Evolutionary conservation across 1,140 invertebrate genomes (phyloP).

Genomic region (Tachypleus tridentatus): DNA sequence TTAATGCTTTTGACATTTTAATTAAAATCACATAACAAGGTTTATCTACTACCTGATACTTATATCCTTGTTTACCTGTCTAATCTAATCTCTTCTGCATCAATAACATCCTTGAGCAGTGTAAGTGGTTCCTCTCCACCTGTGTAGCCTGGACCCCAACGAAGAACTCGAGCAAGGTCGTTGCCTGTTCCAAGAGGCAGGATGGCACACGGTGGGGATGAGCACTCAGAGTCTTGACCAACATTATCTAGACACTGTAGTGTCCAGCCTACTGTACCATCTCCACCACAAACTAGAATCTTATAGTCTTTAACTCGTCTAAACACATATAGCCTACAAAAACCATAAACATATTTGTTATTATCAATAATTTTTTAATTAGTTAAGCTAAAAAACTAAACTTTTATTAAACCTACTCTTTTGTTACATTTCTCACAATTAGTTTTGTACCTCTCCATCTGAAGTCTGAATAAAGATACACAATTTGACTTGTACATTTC

Average conservation of each 20-base stretch:
- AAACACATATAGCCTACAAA: slow-evolving; percentile 86
- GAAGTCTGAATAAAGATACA: no score
- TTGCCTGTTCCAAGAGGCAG: slow-evolving; percentile 96
- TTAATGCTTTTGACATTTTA: no score
- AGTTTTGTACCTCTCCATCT: no score
- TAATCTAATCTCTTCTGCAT: slow-evolving; percentile 94
- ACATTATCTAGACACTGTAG: slow-evolving; percentile 97
- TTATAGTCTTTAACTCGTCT: slow-evolving; percentile 96
- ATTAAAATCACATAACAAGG: no score
- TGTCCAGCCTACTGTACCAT: slow-evolving; percentile 99
- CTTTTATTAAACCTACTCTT: no score
- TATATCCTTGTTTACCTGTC: slow-evolving; percentile 62
- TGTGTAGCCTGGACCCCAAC: slow-evolving; percentile 95
- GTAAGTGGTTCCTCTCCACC: slow-evolving; percentile 94
- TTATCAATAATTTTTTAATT: no score
- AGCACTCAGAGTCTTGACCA: slow-evolving; percentile 95
- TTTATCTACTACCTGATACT: no score
- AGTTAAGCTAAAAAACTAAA: no score
- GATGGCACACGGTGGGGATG: slow-evolving; percentile 94
- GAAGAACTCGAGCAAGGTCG: slow-evolving; percentile 86
- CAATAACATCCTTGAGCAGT: slow-evolving; percentile 92
- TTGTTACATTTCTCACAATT: no score
- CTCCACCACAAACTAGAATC: slow-evolving; percentile 96
- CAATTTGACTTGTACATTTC: no score
- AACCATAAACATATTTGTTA: slow-evolving; percentile 1